Percentiles rank a stretch among this genome's conserved stretches.
Evolutionary conservation across 1,140 invertebrate species (phyloP).

Genomic region (Meloidogyne exigua): DNA sequence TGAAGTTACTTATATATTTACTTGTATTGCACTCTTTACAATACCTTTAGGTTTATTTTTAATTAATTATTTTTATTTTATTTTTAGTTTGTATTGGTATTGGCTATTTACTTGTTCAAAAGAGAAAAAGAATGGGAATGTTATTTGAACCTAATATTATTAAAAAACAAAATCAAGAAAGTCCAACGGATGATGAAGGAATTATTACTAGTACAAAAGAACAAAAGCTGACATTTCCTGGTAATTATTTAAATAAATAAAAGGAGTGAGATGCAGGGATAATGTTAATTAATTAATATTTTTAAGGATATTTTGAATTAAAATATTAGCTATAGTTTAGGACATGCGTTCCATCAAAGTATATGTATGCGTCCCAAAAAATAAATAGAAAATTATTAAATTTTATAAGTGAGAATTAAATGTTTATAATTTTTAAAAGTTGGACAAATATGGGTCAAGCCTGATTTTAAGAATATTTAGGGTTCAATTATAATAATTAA

Average conservation of each 20-base stretch:
- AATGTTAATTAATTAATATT: too few species aligned
- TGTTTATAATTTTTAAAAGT: too few species aligned
- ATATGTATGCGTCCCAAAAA: too few species aligned
- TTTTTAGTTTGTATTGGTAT: slow-evolving; percentile 75
- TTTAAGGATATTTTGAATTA: too few species aligned
- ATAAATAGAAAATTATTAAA: too few species aligned
- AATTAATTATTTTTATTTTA: slow-evolving; percentile 46
- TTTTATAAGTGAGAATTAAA: too few species aligned
- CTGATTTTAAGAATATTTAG: too few species aligned
- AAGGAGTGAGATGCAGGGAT: too few species aligned
- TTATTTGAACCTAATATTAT: slow-evolving; percentile 53
- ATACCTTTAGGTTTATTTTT: slow-evolving; percentile 77
- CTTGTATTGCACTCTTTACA: slow-evolving; percentile 81
- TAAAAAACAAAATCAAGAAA: slow-evolving; percentile 7
- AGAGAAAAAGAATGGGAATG: slow-evolving; percentile 78
- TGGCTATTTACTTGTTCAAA: slow-evolving; percentile 85
- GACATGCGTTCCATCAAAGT: too few species aligned
- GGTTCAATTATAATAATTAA: too few species aligned
- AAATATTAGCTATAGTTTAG: too few species aligned
- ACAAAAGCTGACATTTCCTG: slow-evolving; percentile 40
- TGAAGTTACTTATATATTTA: slow-evolving; percentile 92
- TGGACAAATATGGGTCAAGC: too few species aligned
- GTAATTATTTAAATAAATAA: slow-evolving; percentile 69
- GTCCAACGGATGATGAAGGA: slow-evolving; percentile 7
- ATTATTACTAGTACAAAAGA: slow-evolving; percentile 38